Percentiles rank a stretch among this genome's conserved stretches.
Evolutionary conservation across 2,113 vertebrate genomes (phyloP).

Genomic region (Bubalus kerabau): DNA sequence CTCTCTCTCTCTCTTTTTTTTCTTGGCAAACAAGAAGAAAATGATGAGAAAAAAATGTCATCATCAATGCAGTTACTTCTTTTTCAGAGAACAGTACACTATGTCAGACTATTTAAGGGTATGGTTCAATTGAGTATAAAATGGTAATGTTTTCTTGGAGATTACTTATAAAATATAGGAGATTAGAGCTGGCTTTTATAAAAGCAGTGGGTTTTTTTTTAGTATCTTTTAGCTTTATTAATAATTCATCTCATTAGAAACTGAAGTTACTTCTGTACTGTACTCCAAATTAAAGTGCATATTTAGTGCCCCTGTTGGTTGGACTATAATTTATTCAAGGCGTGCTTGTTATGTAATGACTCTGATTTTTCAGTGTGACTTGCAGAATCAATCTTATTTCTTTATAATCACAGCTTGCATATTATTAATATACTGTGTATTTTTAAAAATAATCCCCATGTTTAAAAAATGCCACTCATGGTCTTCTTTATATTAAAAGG

Average conservation of each 20-base stretch:
- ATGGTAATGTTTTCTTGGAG: conserved; percentile 52
- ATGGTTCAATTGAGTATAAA: conserved; percentile 41
- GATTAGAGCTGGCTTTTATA: conserved; percentile 51
- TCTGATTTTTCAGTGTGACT: conserved; percentile 43
- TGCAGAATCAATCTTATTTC: conserved; percentile 32
- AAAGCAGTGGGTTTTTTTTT: not conserved
- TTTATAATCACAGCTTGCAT: conserved; percentile 38
- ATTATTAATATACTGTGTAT: conserved; percentile 21
- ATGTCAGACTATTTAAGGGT: not conserved
- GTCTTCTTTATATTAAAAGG: not conserved
- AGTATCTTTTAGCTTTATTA: conserved; percentile 63
- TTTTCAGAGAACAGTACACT: not conserved
- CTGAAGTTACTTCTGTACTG: conserved; percentile 58
- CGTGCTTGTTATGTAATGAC: conserved; percentile 47
- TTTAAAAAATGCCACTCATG: not conserved
- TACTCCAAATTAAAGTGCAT: conserved; percentile 70
- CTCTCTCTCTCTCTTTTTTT: not conserved
- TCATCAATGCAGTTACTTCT: not conserved
- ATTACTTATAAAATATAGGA: conserved; percentile 51
- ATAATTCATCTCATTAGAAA: conserved; percentile 73
- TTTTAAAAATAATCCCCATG: conserved; percentile 26
- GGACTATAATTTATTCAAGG: conserved; percentile 25
- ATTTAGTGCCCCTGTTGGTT: conserved; percentile 50
- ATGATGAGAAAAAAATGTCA: not conserved
- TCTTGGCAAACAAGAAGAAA: not conserved